Percentiles rank a stretch among this genome's conserved stretches.
Conservation (phyloP, 2,113 vertebrate genomes). For the Solea senegalensis region DNA sequence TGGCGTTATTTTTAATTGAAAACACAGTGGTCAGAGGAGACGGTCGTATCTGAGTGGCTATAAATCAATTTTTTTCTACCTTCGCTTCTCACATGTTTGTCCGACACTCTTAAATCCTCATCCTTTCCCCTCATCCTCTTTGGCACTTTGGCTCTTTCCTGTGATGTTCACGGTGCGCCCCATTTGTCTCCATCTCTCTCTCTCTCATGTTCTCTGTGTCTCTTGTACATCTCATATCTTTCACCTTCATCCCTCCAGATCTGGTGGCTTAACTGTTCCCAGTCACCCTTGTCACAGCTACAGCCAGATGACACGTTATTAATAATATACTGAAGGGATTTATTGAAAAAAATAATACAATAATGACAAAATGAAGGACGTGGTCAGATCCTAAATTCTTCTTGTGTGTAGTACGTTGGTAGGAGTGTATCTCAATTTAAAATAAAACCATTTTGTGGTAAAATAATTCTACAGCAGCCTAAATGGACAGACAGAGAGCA, state of each 20-base stretch:
- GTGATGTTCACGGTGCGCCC: background rate
- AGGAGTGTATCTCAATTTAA: too few relatives aligned
- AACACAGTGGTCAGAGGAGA: conserved; percentile 11
- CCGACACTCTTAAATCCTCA: background rate
- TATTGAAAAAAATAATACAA: conserved; percentile 10
- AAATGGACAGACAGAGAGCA: too few relatives aligned
- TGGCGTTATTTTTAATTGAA: conserved; percentile 23
- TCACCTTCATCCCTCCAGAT: conserved; percentile 38
- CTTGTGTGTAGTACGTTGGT: too few relatives aligned
- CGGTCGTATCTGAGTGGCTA: background rate
- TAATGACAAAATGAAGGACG: conserved; percentile 29
- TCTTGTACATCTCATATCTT: conserved; percentile 20
- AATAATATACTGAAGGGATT: conserved; percentile 32
- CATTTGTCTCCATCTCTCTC: conserved; percentile 28
- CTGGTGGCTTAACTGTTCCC: conserved; percentile 58
- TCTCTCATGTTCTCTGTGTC: conserved; percentile 9
- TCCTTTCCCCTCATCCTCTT: background rate
- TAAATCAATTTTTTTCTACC: conserved; percentile 11
- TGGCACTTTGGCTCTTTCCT: background rate
- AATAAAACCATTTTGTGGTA: too few relatives aligned
- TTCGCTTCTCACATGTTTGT: conserved; percentile 2
- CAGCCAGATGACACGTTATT: conserved; percentile 19
- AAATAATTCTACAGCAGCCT: too few relatives aligned
- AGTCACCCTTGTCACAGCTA: conserved; percentile 11
- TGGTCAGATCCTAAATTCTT: background rate